A percentile compares a stretch with the other conserved stretches of the same genome.
Evolutionary conservation across 1,140 invertebrate genomes (phyloP).

Genomic region (Eupristina koningsbergeri): DNA sequence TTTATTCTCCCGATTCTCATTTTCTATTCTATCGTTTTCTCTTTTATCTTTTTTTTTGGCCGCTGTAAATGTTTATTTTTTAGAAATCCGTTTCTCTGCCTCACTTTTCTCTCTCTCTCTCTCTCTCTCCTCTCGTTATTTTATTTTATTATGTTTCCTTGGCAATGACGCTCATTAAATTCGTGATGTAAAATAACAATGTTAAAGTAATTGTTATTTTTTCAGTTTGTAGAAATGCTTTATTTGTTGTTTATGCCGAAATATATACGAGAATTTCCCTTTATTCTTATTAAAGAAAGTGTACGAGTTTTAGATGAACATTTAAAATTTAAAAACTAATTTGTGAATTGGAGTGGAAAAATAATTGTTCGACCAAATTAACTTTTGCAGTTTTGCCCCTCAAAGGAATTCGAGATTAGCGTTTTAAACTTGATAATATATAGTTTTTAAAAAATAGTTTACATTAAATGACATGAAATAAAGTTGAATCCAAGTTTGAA

Average conservation of each 20-base stretch:
- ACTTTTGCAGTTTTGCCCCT: too few relatives aligned
- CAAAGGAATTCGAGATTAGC: too few relatives aligned
- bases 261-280: neutral
- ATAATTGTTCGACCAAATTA: too few relatives aligned
- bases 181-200: neutral
- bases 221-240: neutral
- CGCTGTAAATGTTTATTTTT: neutral
- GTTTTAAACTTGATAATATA: too few relatives aligned
- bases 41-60: neutral
- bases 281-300: too few relatives aligned
- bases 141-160: too few relatives aligned
- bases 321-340: conserved; percentile 34
- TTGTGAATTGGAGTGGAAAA: neutral
- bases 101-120: neutral
- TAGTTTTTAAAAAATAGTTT: too few relatives aligned
- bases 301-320: neutral
- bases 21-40: neutral
- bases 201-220: neutral
- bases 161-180: neutral
- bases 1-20: neutral
- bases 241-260: neutral
- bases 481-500: too few relatives aligned
- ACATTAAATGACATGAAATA: too few relatives aligned
- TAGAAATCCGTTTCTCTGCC: too few relatives aligned
- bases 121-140: too few relatives aligned